Percentiles rank a stretch among this genome's conserved stretches.
These are phyloP conservation scores for Sweltsa coloradensis DNA, from an alignment of 1,140 invertebrate species.

Conservation along the genomic window DNA sequence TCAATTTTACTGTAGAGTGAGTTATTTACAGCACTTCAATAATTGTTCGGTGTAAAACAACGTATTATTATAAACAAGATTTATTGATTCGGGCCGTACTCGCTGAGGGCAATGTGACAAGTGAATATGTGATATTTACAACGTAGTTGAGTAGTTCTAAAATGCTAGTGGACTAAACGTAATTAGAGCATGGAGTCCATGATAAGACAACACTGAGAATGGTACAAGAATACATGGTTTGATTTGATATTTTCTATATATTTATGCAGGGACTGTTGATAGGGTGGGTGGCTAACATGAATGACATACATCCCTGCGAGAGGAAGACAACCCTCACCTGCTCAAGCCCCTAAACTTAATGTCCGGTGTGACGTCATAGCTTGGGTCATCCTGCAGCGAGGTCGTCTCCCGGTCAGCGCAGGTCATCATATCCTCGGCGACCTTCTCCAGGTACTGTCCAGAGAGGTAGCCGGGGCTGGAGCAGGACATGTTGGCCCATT, in stretches of 20 bases:
- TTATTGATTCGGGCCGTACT: too few species aligned
- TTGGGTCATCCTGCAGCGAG: slow-evolving; percentile 31
- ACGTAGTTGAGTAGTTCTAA: too few species aligned
- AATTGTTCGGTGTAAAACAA: too few species aligned
- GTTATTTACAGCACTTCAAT: too few species aligned
- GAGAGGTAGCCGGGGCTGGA: slow-evolving; percentile 40
- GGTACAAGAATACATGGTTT: slow-evolving; percentile 4
- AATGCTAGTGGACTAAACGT: too few species aligned
- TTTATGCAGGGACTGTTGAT: neutral
- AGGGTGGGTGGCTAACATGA: neutral
- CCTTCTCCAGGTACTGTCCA: slow-evolving; percentile 33
- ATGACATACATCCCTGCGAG: slow-evolving; percentile 2
- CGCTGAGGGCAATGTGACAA: too few species aligned
- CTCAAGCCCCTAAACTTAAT: slow-evolving; percentile 57
- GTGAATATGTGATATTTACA: too few species aligned
- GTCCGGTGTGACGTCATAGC: slow-evolving; percentile 52
- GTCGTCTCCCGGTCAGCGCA: slow-evolving; percentile 32
- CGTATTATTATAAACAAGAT: too few species aligned
- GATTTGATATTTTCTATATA: slow-evolving; percentile 11
- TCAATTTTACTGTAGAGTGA: too few species aligned
- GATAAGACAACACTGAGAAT: neutral
- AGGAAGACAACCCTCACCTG: slow-evolving; percentile 37
- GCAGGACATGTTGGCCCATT: slow-evolving; percentile 49
- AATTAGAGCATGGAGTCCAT: too few species aligned
- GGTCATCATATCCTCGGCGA: slow-evolving; percentile 52